Conservation (phyloP, 2,797 vertebrate species). For the Neoniphon sammara region DNA sequence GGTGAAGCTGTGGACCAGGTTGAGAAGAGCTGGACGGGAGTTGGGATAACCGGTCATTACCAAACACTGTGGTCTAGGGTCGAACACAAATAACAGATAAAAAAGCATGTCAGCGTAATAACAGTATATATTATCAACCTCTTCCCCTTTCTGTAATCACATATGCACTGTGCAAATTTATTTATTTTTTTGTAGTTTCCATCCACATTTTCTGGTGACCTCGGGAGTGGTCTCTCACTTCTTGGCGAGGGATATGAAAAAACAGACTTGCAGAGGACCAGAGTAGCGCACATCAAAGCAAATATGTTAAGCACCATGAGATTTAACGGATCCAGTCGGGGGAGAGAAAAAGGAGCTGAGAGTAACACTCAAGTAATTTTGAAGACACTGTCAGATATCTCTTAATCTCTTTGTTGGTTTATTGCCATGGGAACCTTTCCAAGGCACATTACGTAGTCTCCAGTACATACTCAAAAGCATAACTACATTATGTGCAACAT, state of each 20-base stretch:
- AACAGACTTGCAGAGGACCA: constrained; percentile 19
- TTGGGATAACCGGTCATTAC: constrained; percentile 97
- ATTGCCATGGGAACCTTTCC: constrained; percentile 67
- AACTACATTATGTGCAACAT: not conserved
- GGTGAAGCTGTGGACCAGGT: constrained; percentile 95
- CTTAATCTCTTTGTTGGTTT: constrained; percentile 67
- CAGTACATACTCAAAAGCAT: constrained; percentile 16
- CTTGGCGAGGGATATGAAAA: constrained; percentile 17
- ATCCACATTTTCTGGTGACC: constrained; percentile 44
- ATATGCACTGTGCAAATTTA: not conserved
- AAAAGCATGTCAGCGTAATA: constrained; percentile 14
- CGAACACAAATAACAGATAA: constrained; percentile 16
- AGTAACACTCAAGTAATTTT: constrained; percentile 52
- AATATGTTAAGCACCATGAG: constrained; percentile 73
- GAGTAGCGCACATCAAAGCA: constrained; percentile 81
- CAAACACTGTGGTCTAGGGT: constrained; percentile 94
- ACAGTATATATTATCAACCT: too few relatives aligned
- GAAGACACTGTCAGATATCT: constrained; percentile 61
- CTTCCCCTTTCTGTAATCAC: too few relatives aligned
- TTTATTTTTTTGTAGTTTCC: not conserved
- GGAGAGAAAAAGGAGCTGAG: constrained; percentile 34
- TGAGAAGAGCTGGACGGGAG: constrained; percentile 92
- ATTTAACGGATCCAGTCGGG: constrained; percentile 63
- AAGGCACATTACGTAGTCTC: constrained; percentile 11
- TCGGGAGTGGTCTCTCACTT: constrained; percentile 29